These are phyloP conservation scores for Oxyruncus cristatus DNA, from an alignment of 2,113 vertebrate species.

Conservation along the genomic window DNA sequence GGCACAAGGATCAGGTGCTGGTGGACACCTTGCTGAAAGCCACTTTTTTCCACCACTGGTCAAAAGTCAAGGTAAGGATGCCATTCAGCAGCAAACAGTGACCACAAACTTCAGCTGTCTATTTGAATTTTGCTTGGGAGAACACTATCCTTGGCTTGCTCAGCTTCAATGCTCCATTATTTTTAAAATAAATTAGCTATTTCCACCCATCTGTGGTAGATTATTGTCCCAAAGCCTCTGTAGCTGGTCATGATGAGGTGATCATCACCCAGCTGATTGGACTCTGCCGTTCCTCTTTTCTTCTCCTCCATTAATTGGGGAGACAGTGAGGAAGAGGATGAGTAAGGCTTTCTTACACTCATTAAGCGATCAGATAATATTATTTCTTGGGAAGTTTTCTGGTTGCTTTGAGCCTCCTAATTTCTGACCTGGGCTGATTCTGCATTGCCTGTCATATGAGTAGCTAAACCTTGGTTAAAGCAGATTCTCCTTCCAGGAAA, in stretches of 20 bases:
- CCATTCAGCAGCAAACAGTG: background rate
- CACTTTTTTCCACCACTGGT: background rate
- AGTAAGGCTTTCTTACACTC: background rate
- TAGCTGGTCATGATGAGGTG: no score
- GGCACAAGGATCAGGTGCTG: background rate
- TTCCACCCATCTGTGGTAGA: background rate
- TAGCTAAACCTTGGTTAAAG: background rate
- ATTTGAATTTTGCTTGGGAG: background rate
- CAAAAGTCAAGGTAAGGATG: background rate
- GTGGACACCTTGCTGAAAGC: background rate
- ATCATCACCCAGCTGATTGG: background rate
- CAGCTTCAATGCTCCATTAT: background rate
- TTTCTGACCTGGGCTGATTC: background rate
- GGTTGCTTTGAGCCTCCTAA: background rate
- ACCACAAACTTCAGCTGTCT: background rate
- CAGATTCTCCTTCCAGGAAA: background rate
- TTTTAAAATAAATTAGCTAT: background rate
- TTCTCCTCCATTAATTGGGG: background rate
- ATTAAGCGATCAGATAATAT: background rate
- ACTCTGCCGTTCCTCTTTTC: background rate
- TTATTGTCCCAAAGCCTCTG: background rate
- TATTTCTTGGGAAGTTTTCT: background rate
- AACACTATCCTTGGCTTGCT: background rate
- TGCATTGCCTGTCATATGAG: background rate
- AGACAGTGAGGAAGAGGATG: background rate